Percentiles rank a stretch among this genome's conserved stretches.
phyloP scores from a whole-genome alignment of 2,113 vertebrate genomes.

The Vulpes ferrilata region DNA sequence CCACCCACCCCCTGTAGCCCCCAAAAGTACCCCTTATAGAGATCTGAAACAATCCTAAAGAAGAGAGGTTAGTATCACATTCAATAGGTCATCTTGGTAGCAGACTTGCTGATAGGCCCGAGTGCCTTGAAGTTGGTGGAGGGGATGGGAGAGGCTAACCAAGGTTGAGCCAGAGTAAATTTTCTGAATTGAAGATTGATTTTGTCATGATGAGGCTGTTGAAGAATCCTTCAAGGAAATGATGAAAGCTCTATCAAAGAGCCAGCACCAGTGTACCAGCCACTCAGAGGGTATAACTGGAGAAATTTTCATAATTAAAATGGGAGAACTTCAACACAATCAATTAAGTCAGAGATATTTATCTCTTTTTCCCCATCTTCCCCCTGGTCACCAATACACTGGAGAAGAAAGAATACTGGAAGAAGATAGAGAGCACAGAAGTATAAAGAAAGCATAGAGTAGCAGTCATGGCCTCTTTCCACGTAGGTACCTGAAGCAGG shows the following conservation, averaged over 20 bases:
- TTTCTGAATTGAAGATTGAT: neutral
- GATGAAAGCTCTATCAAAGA: neutral
- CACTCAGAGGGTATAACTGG: neutral
- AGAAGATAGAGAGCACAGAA: neutral
- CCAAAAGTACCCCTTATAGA: neutral
- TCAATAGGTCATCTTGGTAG: neutral
- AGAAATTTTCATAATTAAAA: neutral
- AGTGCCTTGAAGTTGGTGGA: neutral
- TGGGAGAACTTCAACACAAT: neutral
- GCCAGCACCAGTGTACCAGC: no score
- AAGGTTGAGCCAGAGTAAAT: neutral
- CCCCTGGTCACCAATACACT: neutral
- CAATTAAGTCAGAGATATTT: neutral
- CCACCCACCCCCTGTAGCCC: fast-evolving
- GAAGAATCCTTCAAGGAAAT: neutral
- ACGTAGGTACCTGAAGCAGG: neutral
- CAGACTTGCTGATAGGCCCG: neutral
- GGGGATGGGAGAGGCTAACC: neutral
- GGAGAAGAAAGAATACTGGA: neutral
- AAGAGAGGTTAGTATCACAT: neutral
- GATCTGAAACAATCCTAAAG: neutral
- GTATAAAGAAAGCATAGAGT: neutral
- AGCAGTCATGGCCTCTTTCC: neutral
- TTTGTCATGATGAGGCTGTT: neutral
- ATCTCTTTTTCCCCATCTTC: neutral